Evolutionary conservation across 2,888 invertebrate genomes (phyloP).

Genomic region (Teinopalpus imperialis): DNA sequence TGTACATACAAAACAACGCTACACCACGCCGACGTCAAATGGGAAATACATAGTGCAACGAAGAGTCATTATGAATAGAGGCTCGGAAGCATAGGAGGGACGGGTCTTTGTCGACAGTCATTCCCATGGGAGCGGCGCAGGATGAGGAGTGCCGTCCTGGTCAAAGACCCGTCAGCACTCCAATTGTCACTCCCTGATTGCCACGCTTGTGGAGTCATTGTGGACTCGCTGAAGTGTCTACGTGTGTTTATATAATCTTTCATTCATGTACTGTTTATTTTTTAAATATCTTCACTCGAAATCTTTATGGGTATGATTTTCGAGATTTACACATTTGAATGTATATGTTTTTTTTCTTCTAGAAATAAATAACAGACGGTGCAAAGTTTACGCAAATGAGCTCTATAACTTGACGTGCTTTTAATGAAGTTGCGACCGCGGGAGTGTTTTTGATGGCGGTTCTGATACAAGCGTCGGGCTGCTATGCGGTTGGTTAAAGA

Average conservation of each 20-base stretch:
- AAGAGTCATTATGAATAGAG: too few relatives aligned
- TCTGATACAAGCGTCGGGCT: not conserved
- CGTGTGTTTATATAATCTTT: not conserved
- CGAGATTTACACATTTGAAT: too few relatives aligned
- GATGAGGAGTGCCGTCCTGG: conserved; percentile 18
- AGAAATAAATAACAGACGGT: too few relatives aligned
- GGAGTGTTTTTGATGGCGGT: not conserved
- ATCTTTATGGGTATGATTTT: too few relatives aligned
- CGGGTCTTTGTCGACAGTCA: conserved; percentile 7
- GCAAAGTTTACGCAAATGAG: not conserved
- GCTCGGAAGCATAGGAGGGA: conserved; percentile 1
- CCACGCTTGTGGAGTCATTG: not conserved
- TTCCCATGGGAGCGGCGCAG: conserved; percentile 17
- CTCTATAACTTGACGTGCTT: conserved; percentile 1
- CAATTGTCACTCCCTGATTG: conserved; percentile 12
- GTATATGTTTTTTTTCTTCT: too few relatives aligned
- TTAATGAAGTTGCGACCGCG: conserved; percentile 11
- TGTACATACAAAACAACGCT: too few relatives aligned
- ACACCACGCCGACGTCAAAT: too few relatives aligned
- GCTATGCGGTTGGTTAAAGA: not conserved
- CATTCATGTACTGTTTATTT: conserved; percentile 1
- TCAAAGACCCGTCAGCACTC: conserved; percentile 17
- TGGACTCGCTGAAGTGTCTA: not conserved
- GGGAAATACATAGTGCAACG: too few relatives aligned
- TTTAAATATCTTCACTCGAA: too few relatives aligned